These are phyloP conservation scores for Shinisaurus crocodilurus DNA, from an alignment of 2,113 vertebrate genomes.

Conservation along the genomic window DNA sequence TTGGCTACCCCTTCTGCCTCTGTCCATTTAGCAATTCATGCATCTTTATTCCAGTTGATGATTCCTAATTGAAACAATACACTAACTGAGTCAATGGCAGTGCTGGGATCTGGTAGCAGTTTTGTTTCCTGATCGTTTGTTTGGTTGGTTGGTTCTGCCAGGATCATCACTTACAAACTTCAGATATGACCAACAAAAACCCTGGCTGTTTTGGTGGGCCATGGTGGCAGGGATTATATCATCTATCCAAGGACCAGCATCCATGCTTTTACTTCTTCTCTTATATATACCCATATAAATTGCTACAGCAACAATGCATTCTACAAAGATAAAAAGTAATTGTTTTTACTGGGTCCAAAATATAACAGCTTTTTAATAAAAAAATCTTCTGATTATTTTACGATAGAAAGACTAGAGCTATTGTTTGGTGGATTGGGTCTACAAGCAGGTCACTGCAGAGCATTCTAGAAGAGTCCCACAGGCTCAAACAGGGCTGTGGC, in stretches of 20 bases:
- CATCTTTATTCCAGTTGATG: conserved; percentile 48
- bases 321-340: conserved; percentile 62
- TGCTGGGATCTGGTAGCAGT: conserved; percentile 44
- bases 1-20: conserved; percentile 19
- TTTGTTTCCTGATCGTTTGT: conserved; percentile 52
- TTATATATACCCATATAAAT: conserved; percentile 74
- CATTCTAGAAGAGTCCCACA: neutral
- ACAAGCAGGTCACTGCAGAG: neutral
- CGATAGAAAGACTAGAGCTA: neutral
- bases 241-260: conserved; percentile 75
- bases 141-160: conserved; percentile 69
- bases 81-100: conserved; percentile 48
- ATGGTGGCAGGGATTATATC: conserved; percentile 72
- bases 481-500: too few relatives aligned
- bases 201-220: conserved; percentile 58
- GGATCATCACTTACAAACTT: conserved; percentile 75
- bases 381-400: conserved; percentile 19
- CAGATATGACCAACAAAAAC: conserved; percentile 74
- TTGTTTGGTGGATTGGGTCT: neutral
- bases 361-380: conserved; percentile 52
- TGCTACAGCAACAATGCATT: conserved; percentile 67
- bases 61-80: conserved; percentile 61
- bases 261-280: conserved; percentile 76
- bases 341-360: conserved; percentile 66
- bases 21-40: neutral